Evolutionary conservation across 1,140 invertebrate genomes (phyloP).

Genomic region (Eufriesea mexicana): DNA sequence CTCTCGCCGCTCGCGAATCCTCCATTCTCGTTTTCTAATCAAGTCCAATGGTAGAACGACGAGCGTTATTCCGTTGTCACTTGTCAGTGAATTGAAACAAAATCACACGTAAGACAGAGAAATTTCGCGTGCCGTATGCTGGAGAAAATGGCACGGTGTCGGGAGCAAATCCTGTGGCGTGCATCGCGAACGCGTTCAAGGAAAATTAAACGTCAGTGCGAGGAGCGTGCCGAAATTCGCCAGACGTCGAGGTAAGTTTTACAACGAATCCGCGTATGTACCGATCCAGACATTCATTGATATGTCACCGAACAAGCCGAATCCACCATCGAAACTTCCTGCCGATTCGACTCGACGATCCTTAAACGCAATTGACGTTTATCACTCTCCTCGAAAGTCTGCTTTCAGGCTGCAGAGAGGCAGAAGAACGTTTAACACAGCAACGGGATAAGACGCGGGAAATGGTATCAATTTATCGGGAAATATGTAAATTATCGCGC

Average conservation of each 20-base stretch:
- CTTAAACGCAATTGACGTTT: conserved; percentile 13
- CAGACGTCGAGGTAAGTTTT: conserved; percentile 15
- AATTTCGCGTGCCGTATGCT: conserved; percentile 19
- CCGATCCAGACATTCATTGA: neutral
- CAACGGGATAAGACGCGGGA: neutral
- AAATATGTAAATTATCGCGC: conserved; percentile 2
- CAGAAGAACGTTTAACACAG: neutral
- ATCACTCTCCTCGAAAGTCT: conserved; percentile 7
- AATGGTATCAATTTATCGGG: conserved; percentile 4
- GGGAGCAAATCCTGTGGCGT: conserved; percentile 16
- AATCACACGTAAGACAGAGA: conserved; percentile 29
- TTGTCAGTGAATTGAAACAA: conserved; percentile 3
- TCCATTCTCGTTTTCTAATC: neutral
- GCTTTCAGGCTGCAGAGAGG: too few species aligned
- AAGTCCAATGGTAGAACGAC: neutral
- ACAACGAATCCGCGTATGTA: neutral
- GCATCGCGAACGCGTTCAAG: neutral
- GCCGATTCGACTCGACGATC: neutral
- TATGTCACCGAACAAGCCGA: conserved; percentile 21
- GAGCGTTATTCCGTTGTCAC: neutral
- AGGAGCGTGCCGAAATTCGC: conserved; percentile 37
- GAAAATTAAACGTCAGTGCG: conserved; percentile 56
- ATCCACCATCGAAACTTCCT: neutral
- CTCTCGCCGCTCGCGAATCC: neutral
- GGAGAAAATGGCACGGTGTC: too few species aligned